phyloP scores from a whole-genome alignment of 1,140 invertebrate genomes.

The Brachionus plicatilis region DNA sequence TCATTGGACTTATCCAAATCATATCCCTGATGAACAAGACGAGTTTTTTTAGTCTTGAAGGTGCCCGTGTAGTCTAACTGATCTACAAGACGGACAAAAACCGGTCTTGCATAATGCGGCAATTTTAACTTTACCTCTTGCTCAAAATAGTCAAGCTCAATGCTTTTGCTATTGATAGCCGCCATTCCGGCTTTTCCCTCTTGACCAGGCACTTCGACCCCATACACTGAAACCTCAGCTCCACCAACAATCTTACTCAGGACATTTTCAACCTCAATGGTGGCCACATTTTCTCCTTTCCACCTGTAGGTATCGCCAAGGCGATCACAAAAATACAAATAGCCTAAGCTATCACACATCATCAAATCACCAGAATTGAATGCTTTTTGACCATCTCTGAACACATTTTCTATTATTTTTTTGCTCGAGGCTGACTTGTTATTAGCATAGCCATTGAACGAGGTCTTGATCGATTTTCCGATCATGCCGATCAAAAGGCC shows the following conservation, averaged over 20 bases:
- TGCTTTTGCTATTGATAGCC: not conserved
- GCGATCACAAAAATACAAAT: conserved; percentile 89
- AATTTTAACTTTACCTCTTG: not conserved
- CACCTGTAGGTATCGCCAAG: conserved; percentile 92
- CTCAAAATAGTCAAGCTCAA: not conserved
- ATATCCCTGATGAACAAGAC: not conserved
- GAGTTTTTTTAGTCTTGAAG: conserved; percentile 36
- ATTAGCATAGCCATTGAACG: conserved; percentile 78
- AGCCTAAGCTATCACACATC: conserved; percentile 83
- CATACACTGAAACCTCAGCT: conserved; percentile 85
- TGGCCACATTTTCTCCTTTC: conserved; percentile 97
- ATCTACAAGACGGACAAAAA: conserved; percentile 20
- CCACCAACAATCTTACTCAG: conserved; percentile 73
- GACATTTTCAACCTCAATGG: conserved; percentile 88
- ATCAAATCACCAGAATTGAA: conserved; percentile 93
- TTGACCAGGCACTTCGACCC: conserved; percentile 69
- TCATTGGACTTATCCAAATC: not conserved
- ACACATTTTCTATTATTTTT: conserved; percentile 86
- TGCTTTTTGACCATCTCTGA: conserved; percentile 77
- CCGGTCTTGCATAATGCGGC: not conserved
- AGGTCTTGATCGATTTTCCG: conserved; percentile 60
- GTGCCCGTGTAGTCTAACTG: conserved; percentile 26
- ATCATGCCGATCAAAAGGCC: conserved; percentile 97
- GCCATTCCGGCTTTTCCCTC: conserved; percentile 38
- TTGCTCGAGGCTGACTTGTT: conserved; percentile 78